Conservation (phyloP, 2,797 vertebrate species). For the Catharus ustulatus region DNA sequence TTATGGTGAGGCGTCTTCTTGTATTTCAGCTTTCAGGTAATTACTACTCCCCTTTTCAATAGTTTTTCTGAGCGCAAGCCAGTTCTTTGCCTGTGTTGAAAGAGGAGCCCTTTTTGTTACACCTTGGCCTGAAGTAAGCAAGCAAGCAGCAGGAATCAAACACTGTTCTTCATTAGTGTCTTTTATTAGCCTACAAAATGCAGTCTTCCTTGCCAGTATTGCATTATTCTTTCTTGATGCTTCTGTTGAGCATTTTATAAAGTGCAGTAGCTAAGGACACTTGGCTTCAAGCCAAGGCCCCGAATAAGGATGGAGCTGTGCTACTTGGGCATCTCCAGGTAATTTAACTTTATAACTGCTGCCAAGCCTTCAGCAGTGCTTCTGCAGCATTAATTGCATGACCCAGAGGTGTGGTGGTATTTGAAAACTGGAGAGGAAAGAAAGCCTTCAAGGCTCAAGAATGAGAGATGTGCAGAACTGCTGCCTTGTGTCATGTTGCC, state of each 20-base stretch:
- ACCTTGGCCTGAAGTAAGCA: background rate
- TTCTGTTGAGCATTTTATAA: background rate
- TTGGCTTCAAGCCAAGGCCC: background rate
- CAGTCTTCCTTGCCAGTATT: background rate
- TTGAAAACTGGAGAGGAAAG: background rate
- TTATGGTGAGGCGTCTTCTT: background rate
- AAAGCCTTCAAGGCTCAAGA: background rate
- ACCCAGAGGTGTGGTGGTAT: background rate
- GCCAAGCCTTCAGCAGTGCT: background rate
- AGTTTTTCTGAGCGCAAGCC: background rate
- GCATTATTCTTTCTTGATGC: background rate
- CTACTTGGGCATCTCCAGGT: background rate
- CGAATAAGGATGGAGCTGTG: background rate
- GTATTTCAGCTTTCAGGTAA: background rate
- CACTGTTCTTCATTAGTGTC: background rate
- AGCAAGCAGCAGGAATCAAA: background rate
- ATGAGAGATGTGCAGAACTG: background rate
- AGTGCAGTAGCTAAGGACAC: background rate
- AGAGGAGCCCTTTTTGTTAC: background rate
- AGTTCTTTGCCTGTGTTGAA: background rate
- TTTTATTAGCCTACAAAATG: slow-evolving; percentile 8
- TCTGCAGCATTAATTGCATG: background rate
- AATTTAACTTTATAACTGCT: background rate
- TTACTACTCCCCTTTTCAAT: background rate
- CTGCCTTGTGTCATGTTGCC: background rate